Conservation (phyloP, 2,113 vertebrate species). For the Electrona antarctica region DNA sequence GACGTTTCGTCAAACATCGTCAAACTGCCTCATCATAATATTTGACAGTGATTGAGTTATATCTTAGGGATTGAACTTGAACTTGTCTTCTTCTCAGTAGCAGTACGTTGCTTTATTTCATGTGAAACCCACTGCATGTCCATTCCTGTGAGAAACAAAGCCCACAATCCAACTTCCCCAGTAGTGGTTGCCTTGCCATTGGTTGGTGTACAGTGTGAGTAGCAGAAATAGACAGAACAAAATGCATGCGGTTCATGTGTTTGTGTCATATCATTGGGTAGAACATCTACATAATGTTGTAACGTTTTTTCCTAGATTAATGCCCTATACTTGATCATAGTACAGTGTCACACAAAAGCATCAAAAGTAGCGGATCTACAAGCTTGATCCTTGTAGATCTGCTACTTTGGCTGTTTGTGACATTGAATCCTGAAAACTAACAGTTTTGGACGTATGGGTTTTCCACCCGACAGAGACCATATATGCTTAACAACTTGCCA, state of each 20-base stretch:
- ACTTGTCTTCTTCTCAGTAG: neutral
- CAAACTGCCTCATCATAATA: neutral
- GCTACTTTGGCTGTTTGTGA: too few relatives aligned
- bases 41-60: neutral
- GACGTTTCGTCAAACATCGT: neutral
- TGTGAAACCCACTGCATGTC: slow-evolving; percentile 23
- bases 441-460: too few relatives aligned
- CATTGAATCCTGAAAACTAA: too few relatives aligned
- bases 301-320: too few relatives aligned
- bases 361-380: too few relatives aligned
- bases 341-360: too few relatives aligned
- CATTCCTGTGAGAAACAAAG: slow-evolving; percentile 8
- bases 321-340: too few relatives aligned
- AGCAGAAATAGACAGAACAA: neutral
- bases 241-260: neutral
- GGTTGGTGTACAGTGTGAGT: neutral
- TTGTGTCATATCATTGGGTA: neutral
- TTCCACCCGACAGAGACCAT: too few relatives aligned
- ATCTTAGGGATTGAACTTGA: neutral
- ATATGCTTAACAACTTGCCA: too few relatives aligned
- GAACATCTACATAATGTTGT: neutral
- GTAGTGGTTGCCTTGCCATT: neutral
- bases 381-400: too few relatives aligned
- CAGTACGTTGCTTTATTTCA: neutral
- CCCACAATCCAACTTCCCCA: slow-evolving; percentile 31